These are phyloP conservation scores for Rhizomys pruinosus DNA, from an alignment of 2,113 vertebrate species.

Conservation along the genomic window DNA sequence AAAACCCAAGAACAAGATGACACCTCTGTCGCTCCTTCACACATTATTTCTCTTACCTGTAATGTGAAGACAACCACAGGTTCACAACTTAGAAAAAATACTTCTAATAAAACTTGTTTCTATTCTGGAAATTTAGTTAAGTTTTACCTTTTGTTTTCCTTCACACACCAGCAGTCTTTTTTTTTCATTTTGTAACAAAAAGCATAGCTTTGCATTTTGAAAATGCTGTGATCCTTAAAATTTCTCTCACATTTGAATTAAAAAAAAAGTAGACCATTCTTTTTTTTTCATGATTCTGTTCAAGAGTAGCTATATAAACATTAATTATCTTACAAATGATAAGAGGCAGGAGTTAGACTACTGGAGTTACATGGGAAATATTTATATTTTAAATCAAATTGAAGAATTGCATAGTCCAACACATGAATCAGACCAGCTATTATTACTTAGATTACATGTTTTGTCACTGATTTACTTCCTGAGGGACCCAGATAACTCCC, in stretches of 20 bases:
- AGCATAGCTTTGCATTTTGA: constrained; percentile 59
- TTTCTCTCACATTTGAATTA: constrained; percentile 50
- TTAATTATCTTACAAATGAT: constrained; percentile 61
- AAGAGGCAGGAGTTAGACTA: constrained; percentile 29
- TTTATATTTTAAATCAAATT: constrained; percentile 67
- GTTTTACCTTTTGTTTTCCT: constrained; percentile 66
- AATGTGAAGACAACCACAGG: constrained; percentile 33
- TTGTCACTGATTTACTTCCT: constrained; percentile 63
- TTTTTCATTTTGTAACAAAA: constrained; percentile 59
- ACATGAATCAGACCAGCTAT: constrained; percentile 64
- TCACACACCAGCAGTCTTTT: constrained; percentile 61
- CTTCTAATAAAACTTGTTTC: constrained; percentile 60
- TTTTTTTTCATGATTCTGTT: neutral
- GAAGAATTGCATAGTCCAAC: constrained; percentile 59
- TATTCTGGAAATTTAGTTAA: constrained; percentile 65
- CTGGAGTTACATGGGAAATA: constrained; percentile 71
- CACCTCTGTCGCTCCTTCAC: constrained; percentile 54
- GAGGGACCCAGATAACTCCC: neutral
- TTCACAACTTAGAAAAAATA: constrained; percentile 58
- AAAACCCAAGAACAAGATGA: constrained; percentile 45
- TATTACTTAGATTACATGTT: constrained; percentile 68
- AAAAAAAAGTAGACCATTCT: constrained; percentile 8
- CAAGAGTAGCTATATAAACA: constrained; percentile 17
- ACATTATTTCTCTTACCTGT: constrained; percentile 50
- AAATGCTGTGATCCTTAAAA: constrained; percentile 62